Conservation (phyloP, 2,888 invertebrate species). For the Calliphora vomitoria region DNA sequence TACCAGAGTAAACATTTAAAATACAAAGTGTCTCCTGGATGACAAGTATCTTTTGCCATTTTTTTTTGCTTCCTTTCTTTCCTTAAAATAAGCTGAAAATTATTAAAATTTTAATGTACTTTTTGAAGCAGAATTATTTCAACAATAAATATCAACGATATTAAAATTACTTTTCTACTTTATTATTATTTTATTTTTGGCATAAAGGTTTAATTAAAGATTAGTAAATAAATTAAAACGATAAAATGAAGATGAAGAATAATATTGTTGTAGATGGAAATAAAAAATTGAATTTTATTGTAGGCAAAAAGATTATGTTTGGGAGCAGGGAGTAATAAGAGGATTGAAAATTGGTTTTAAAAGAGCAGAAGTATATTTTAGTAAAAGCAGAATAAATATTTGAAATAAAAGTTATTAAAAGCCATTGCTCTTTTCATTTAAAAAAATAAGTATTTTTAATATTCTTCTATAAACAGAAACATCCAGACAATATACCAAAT, state of each 20-base stretch:
- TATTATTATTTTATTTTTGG: slow-evolving; percentile 16
- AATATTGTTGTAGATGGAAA: neutral
- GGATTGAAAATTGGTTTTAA: too few relatives aligned
- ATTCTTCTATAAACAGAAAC: too few relatives aligned
- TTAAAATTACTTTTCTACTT: slow-evolving; percentile 49
- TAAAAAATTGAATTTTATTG: neutral
- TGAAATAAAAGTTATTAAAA: too few relatives aligned
- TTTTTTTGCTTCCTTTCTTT: neutral
- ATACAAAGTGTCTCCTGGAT: slow-evolving; percentile 20
- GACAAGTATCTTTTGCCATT: slow-evolving; percentile 41
- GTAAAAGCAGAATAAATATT: too few relatives aligned
- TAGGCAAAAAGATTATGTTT: neutral
- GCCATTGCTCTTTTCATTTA: too few relatives aligned
- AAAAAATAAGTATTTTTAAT: too few relatives aligned
- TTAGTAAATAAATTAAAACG: slow-evolving; percentile 58
- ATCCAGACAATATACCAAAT: neutral
- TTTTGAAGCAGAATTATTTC: slow-evolving; percentile 55
- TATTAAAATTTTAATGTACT: slow-evolving; percentile 67
- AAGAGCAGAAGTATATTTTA: too few relatives aligned
- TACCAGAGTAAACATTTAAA: slow-evolving; percentile 18
- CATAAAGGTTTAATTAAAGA: slow-evolving; percentile 59
- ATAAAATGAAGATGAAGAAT: neutral
- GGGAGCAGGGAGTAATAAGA: too few relatives aligned
- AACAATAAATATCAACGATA: slow-evolving; percentile 55
- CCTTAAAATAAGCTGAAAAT: slow-evolving; percentile 58